Percentiles rank a stretch among this genome's conserved stretches.
phyloP scores from a whole-genome alignment of 2,888 invertebrate species.

The Drosophila quinaria region DNA sequence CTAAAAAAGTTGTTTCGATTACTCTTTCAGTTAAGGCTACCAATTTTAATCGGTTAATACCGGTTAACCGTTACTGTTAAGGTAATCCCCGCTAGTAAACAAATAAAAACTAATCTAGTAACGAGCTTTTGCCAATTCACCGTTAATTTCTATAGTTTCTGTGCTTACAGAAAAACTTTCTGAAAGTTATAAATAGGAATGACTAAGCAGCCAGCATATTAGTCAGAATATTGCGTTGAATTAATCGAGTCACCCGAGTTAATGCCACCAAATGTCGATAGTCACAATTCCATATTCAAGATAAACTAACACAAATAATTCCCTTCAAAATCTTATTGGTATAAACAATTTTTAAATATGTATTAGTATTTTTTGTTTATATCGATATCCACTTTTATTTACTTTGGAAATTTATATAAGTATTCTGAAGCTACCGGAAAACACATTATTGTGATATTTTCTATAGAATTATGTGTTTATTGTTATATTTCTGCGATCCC shows the following conservation, averaged over 20 bases:
- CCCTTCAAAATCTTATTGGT: neutral
- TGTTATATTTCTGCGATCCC: conserved; percentile 4
- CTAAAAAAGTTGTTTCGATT: too few species aligned
- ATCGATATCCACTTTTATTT: conserved; percentile 5
- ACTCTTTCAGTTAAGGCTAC: too few species aligned
- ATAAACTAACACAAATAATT: neutral
- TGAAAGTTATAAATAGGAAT: neutral
- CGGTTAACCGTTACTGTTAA: too few species aligned
- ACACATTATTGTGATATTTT: neutral
- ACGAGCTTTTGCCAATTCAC: neutral
- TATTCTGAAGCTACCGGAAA: conserved; percentile 1
- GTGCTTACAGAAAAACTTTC: neutral
- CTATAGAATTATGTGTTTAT: conserved; percentile 7
- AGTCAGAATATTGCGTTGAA: neutral
- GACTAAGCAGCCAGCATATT: conserved; percentile 3
- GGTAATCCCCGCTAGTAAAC: neutral
- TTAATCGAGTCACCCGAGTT: neutral
- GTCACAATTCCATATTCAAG: neutral
- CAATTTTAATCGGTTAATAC: too few species aligned
- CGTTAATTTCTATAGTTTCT: neutral
- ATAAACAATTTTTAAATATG: neutral
- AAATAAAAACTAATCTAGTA: neutral
- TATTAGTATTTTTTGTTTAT: neutral
- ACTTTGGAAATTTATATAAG: neutral
- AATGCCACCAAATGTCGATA: neutral